These are phyloP conservation scores for Ptilorrhoa leucosticta DNA, from an alignment of 2,113 vertebrate species.

Conservation along the genomic window DNA sequence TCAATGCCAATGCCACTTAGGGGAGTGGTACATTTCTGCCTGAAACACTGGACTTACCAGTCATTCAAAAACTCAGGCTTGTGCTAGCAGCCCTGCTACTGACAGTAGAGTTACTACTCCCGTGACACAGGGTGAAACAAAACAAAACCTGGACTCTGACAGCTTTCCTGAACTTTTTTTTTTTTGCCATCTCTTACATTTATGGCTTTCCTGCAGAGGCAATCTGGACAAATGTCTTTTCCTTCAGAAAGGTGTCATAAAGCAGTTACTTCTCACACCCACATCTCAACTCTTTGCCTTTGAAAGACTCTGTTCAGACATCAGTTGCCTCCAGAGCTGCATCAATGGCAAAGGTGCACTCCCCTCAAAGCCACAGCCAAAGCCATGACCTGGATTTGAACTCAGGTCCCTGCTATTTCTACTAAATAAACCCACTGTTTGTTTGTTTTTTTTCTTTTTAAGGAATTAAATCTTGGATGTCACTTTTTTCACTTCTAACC, in stretches of 20 bases:
- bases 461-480: background rate
- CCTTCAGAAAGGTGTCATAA: background rate
- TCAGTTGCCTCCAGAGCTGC: background rate
- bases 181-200: background rate
- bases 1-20: background rate
- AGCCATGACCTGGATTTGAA: background rate
- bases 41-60: background rate
- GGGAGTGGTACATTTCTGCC: background rate
- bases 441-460: background rate
- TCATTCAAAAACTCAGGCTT: background rate
- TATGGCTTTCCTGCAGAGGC: background rate
- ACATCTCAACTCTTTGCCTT: background rate
- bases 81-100: background rate
- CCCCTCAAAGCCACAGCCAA: background rate
- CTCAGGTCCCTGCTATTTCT: background rate
- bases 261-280: background rate
- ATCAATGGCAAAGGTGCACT: background rate
- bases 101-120: background rate
- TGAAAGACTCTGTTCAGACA: background rate
- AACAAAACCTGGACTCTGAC: background rate
- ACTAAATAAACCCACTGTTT: background rate
- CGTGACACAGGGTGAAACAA: background rate
- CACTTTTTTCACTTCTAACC: background rate
- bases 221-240: background rate
- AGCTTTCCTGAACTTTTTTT: background rate